Percentiles rank a stretch among this genome's conserved stretches.
phyloP scores from a whole-genome alignment of 2,888 invertebrate species.

The Tribolium freemani region DNA sequence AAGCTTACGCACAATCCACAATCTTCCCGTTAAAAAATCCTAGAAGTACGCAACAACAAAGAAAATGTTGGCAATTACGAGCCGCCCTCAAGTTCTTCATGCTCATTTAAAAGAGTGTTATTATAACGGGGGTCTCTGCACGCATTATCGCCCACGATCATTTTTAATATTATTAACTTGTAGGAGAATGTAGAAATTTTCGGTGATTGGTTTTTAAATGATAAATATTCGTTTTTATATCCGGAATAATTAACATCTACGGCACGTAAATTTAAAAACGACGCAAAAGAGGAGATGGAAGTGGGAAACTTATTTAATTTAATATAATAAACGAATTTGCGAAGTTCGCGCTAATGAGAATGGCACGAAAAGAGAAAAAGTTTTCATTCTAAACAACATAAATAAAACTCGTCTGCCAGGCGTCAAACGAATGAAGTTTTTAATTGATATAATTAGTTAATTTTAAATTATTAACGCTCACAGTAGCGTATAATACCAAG shows the following conservation, averaged over 20 bases:
- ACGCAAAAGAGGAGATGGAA: constrained; percentile 8
- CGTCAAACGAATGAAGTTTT: neutral
- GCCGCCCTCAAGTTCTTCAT: constrained; percentile 26
- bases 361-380: constrained; percentile 18
- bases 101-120: constrained; percentile 27
- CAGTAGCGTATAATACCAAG: neutral
- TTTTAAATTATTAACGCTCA: neutral
- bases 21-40: constrained; percentile 14
- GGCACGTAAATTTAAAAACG: neutral
- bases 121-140: constrained; percentile 17
- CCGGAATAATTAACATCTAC: constrained; percentile 3
- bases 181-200: constrained; percentile 14
- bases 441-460: constrained; percentile 10
- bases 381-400: constrained; percentile 5
- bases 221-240: no score
- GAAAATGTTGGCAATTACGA: constrained; percentile 25
- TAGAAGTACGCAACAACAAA: constrained; percentile 22
- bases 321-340: constrained; percentile 29
- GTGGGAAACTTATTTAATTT: constrained; percentile 23
- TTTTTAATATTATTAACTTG: constrained; percentile 19
- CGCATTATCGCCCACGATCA: constrained; percentile 27
- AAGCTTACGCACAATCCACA: constrained; percentile 3
- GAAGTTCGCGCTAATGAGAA: constrained; percentile 17
- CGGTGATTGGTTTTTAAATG: neutral
- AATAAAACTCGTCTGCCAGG: constrained; percentile 4